Evolutionary conservation across 2,113 vertebrate species (phyloP).

Genomic region (Stictonetta naevosa): DNA sequence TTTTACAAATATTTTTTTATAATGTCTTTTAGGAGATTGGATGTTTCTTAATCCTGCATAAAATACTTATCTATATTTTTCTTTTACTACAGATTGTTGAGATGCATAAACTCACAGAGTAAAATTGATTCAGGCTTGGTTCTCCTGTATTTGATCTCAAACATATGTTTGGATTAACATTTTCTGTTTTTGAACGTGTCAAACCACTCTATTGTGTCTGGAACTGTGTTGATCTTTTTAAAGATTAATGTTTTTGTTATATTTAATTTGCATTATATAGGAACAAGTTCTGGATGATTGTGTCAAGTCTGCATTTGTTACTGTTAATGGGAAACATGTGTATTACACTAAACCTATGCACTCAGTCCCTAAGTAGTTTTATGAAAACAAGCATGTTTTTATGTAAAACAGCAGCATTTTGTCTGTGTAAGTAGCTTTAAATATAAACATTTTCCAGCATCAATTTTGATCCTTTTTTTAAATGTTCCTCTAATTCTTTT

Average conservation of each 20-base stretch:
- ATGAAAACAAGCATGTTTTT: neutral
- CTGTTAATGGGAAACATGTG: neutral
- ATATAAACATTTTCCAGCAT: neutral
- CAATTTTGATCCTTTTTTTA: neutral
- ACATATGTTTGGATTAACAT: neutral
- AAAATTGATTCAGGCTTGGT: neutral
- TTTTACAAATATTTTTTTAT: neutral
- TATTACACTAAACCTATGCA: neutral
- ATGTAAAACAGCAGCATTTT: neutral
- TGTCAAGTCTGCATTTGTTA: neutral
- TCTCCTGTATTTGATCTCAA: neutral
- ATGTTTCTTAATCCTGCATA: neutral
- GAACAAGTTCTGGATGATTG: neutral
- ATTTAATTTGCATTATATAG: neutral
- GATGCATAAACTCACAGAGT: accelerated
- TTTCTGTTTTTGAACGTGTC: neutral
- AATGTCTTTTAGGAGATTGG: neutral
- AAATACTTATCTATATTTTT: neutral
- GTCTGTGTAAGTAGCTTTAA: neutral
- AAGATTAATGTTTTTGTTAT: neutral
- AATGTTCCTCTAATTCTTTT: neutral
- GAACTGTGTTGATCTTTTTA: neutral
- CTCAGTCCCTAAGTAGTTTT: neutral
- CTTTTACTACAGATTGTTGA: neutral
- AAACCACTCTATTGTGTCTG: neutral